phyloP scores from a whole-genome alignment of 2,888 invertebrate species.

The Calephelis perditalis region DNA sequence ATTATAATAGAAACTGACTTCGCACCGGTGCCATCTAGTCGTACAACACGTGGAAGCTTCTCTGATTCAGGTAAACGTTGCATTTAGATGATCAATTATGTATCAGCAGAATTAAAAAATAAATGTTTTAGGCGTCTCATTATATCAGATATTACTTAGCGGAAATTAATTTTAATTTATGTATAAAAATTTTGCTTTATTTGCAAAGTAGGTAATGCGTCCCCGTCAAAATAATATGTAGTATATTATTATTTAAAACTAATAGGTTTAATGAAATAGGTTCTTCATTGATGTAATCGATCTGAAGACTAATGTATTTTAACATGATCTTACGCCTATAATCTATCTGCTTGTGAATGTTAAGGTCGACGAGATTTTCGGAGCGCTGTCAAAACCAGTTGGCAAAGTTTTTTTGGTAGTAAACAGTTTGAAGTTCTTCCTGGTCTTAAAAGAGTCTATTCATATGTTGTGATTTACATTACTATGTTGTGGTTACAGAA shows the following conservation, averaged over 20 bases:
- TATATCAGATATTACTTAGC: too few relatives aligned
- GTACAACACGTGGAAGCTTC: slow-evolving; percentile 73
- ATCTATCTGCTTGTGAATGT: slow-evolving; percentile 7
- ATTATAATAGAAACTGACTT: slow-evolving; percentile 78
- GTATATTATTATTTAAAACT: too few relatives aligned
- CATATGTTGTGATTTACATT: neutral
- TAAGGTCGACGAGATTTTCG: slow-evolving; percentile 48
- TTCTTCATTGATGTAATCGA: neutral
- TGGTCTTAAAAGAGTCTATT: slow-evolving; percentile 1
- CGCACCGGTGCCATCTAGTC: slow-evolving; percentile 81
- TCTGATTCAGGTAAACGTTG: slow-evolving; percentile 77
- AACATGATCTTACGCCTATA: neutral
- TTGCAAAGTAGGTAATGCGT: too few relatives aligned
- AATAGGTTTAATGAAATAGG: neutral
- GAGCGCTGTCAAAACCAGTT: slow-evolving; percentile 20
- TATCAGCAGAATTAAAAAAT: too few relatives aligned
- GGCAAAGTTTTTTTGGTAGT: slow-evolving; percentile 59
- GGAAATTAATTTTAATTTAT: too few relatives aligned
- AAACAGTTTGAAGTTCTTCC: slow-evolving; percentile 44
- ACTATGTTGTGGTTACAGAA: neutral
- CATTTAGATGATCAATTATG: slow-evolving; percentile 20
- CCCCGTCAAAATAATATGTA: too few relatives aligned
- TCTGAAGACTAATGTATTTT: slow-evolving; percentile 4
- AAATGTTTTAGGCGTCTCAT: too few relatives aligned
- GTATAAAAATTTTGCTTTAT: too few relatives aligned